Percentiles rank a stretch among this genome's conserved stretches.
phyloP scores from a whole-genome alignment of 2,888 invertebrate species.

The Agriotes lineatus region DNA sequence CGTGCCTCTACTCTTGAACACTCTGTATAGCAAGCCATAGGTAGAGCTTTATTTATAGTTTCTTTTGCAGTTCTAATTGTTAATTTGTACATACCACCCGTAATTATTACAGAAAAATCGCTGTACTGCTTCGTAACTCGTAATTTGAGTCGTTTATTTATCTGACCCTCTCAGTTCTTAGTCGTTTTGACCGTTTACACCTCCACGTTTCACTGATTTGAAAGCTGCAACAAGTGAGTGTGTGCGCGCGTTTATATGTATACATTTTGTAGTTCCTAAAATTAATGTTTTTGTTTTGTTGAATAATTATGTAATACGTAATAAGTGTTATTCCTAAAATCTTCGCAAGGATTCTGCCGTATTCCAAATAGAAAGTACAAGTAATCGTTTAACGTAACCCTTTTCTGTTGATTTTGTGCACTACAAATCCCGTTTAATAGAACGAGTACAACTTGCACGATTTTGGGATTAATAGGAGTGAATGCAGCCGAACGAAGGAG shows the following conservation, averaged over 20 bases:
- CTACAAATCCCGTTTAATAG: constrained; percentile 13
- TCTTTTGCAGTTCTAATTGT: constrained; percentile 34
- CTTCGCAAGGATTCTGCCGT: constrained; percentile 32
- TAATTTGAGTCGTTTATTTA: constrained; percentile 12
- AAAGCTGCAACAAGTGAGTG: constrained; percentile 29
- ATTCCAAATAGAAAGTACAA: constrained; percentile 43
- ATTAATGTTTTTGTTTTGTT: constrained; percentile 42
- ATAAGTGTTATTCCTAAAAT: constrained; percentile 42
- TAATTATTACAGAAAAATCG: constrained; percentile 26
- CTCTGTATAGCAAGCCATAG: constrained; percentile 35
- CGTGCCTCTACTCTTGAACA: constrained; percentile 29
- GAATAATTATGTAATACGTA: constrained; percentile 39
- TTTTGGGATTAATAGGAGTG: constrained; percentile 40
- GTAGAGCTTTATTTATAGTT: constrained; percentile 33
- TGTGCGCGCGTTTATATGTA: constrained; percentile 39
- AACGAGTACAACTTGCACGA: constrained; percentile 35
- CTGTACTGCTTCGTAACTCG: constrained; percentile 15
- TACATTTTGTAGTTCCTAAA: constrained; percentile 53
- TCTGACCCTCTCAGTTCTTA: constrained; percentile 25
- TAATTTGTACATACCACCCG: constrained; percentile 36
- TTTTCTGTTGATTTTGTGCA: neutral
- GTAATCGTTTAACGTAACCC: constrained; percentile 19
- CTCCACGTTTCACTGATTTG: constrained; percentile 35
- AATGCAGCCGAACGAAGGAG: constrained; percentile 7
- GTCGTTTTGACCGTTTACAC: constrained; percentile 36